Base-by-base conservation (phyloP, 1,140 invertebrate species). In the Eufriesea mexicana region DNA sequence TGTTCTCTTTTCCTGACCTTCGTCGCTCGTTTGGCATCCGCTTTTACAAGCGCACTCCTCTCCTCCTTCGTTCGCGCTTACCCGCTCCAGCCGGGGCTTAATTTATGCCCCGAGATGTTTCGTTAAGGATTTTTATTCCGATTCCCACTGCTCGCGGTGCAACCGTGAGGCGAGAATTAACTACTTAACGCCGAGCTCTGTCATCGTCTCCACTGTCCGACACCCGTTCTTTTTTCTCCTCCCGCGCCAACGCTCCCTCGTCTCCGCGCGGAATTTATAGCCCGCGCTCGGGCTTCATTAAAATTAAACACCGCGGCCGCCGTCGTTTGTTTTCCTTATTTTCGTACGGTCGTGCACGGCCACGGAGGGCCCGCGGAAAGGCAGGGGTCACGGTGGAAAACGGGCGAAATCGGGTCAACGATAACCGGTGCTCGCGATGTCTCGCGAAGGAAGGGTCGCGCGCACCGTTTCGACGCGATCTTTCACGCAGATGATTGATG, bases 91-190 rank as follows among this genome's bases (percentile, higher is more conserved):
- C 86, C 68, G 70, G 71, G 47, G 74, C 83, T 87, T 85, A 89
- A 88, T 89, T 90, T 89, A 88, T 88, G 79, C 84, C 82, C 25
- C 57, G 74, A 75, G 75, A 89, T 91, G 82, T 89, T 90, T 91
- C 88, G 87, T 84, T 84, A 81, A 87, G 82, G 82, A 91, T 88
- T 90, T 88, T 88, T 77, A 45, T 49, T 66, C 67, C 77, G 57
- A 85, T 54, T 78, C 55, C 51, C 68, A 20, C 66, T 35, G 14
- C 51, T 35, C n/a, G 7, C 25, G 28, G 6, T n/a, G 14, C 35
- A 77, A 55, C 49, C 42, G 45, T 25, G 18, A 35, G 35, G 42
- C 20, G 67, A 80, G 76, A 66, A 80, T 88, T 75, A 84, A 82
- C 79, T 28, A 82, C 83, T 84, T 82, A 82, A 82, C 71, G 49